A percentile compares a stretch with the other conserved stretches of the same genome.
These are phyloP conservation scores for Phenganax subtilis DNA, from an alignment of 92 coral and sea anemone genomes.

Conservation along the genomic window DNA sequence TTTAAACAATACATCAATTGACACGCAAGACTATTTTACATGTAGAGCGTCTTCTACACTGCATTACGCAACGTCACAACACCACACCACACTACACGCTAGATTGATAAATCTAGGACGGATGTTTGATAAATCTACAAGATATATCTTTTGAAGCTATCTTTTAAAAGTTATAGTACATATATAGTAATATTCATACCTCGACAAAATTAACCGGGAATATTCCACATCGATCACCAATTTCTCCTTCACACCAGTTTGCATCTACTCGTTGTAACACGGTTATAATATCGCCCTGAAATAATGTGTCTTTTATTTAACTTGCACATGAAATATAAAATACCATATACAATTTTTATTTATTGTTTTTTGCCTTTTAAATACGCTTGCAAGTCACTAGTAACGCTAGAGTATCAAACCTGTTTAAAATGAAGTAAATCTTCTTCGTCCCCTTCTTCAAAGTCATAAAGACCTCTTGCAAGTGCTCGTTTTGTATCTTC, in stretches of 20 bases:
- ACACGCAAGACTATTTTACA: too few species aligned
- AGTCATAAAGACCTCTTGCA: conserved; percentile 91
- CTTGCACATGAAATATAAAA: too few species aligned
- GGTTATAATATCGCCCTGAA: conserved; percentile 75
- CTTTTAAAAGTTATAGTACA: too few species aligned
- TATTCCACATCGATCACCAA: conserved; percentile 72
- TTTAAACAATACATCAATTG: background rate
- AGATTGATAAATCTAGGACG: too few species aligned
- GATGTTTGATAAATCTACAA: too few species aligned
- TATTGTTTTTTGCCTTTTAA: background rate
- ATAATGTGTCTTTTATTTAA: background rate
- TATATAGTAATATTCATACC: conserved; percentile 49
- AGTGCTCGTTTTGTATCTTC: conserved; percentile 75
- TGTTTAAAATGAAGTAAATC: conserved; percentile 84
- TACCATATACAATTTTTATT: too few species aligned
- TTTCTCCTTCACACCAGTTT: conserved; percentile 96
- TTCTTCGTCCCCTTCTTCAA: conserved; percentile 89
- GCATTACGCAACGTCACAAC: too few species aligned
- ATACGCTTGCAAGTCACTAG: background rate
- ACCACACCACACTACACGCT: too few species aligned
- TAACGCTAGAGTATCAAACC: conserved; percentile 38
- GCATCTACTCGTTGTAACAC: conserved; percentile 81
- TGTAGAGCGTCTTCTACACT: too few species aligned
- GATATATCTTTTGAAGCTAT: too few species aligned
- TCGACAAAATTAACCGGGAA: conserved; percentile 93